phyloP scores from a whole-genome alignment of 2,797 vertebrate genomes.

The Botia kubotai region DNA sequence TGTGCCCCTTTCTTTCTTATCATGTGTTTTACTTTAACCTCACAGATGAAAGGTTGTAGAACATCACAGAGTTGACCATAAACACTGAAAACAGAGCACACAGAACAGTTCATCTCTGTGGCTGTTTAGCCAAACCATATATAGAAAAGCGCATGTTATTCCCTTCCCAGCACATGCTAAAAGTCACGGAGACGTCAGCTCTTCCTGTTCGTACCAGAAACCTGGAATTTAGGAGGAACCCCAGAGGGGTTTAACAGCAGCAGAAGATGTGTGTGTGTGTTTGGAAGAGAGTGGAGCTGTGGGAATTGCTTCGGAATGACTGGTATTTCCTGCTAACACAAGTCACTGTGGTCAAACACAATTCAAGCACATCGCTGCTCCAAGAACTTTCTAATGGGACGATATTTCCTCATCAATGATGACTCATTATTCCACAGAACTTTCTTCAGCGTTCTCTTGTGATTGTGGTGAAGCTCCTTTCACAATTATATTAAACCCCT shows the following conservation, averaged over 20 bases:
- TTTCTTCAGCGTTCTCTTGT: neutral
- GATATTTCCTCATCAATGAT: neutral
- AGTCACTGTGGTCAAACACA: constrained; percentile 1
- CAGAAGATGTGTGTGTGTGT: neutral
- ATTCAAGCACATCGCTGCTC: neutral
- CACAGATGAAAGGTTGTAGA: neutral
- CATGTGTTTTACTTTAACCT: neutral
- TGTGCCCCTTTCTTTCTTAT: neutral
- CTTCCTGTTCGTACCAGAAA: constrained; percentile 26
- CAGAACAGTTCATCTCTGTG: neutral
- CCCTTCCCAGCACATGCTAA: neutral
- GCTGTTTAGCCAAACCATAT: neutral
- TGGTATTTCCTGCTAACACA: constrained; percentile 70
- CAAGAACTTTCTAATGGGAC: neutral
- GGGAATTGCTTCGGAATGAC: constrained; percentile 70
- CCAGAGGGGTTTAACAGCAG: constrained; percentile 4
- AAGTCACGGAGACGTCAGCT: neutral
- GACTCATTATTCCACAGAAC: constrained; percentile 15
- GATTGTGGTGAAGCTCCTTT: neutral
- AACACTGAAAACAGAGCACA: constrained; percentile 28
- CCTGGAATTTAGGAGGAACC: constrained; percentile 29
- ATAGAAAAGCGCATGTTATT: neutral
- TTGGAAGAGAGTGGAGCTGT: constrained; percentile 43
- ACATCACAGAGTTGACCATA: neutral
- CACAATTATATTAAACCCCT: neutral